Evolutionary conservation across 2,888 invertebrate genomes (phyloP).

Genomic region (Nymphalis polychloros): DNA sequence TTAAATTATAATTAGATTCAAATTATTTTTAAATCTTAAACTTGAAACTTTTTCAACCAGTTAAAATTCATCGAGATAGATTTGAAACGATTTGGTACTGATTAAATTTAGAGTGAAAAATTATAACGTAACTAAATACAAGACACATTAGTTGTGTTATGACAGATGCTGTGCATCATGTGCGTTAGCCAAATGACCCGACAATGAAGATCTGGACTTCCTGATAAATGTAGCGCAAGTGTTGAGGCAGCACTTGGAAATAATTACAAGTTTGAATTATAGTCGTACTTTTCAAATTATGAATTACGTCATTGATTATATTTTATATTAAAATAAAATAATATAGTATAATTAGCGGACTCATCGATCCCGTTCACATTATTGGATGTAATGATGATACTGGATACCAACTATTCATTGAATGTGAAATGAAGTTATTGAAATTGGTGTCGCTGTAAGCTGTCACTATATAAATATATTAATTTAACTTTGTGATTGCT

Average conservation of each 20-base stretch:
- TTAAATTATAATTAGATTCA: neutral
- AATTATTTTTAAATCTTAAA: constrained; percentile 2
- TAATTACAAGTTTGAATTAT: constrained; percentile 45
- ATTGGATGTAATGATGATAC: no score
- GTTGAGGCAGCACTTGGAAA: constrained; percentile 43
- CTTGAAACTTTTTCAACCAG: neutral
- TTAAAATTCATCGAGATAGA: constrained; percentile 44
- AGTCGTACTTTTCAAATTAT: constrained; percentile 35
- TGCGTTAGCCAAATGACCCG: constrained; percentile 65
- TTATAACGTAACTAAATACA: constrained; percentile 51
- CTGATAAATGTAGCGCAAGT: constrained; percentile 69
- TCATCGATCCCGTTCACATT: no score
- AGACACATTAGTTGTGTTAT: constrained; percentile 62
- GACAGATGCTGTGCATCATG: constrained; percentile 63
- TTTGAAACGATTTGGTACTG: constrained; percentile 34
- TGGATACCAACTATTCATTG: no score
- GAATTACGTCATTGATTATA: constrained; percentile 34
- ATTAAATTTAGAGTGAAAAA: constrained; percentile 51
- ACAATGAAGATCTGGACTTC: constrained; percentile 63
- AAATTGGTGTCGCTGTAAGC: no score
- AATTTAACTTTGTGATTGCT: no score
- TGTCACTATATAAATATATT: no score
- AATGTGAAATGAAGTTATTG: no score
- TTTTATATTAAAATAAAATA: constrained; percentile 7
- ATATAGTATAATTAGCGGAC: no score